Conservation (phyloP, 1,140 invertebrate species). For the Drosophila pruinosa region DNA sequence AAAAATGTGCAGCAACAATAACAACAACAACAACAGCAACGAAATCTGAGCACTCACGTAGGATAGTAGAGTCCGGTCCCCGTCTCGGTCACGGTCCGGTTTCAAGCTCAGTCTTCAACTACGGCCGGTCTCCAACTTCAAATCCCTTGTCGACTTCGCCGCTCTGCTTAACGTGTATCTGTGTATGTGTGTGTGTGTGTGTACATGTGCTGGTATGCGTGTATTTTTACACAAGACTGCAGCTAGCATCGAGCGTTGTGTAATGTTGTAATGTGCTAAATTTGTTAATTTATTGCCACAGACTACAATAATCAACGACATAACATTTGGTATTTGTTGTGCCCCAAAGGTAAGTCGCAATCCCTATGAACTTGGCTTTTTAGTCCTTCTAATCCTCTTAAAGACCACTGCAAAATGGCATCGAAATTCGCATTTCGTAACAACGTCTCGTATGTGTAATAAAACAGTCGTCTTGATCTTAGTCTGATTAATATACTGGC, state of each 20-base stretch:
- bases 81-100: conserved; percentile 14
- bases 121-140: neutral
- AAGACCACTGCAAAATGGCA: neutral
- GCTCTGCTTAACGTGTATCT: neutral
- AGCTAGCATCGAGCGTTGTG: conserved; percentile 30
- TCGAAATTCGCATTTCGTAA: neutral
- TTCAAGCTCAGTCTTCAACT: neutral
- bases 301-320: conserved; percentile 61
- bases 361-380: conserved; percentile 14
- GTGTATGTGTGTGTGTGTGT: conserved; percentile 15
- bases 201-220: conserved; percentile 11
- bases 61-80: conserved; percentile 18
- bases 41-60: conserved; percentile 23
- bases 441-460: neutral
- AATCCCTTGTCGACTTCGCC: conserved; percentile 10
- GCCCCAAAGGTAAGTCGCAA: conserved; percentile 52
- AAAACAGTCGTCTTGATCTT: conserved; percentile 5
- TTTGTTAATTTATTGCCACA: conserved; percentile 70
- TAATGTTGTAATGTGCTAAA: conserved; percentile 66
- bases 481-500: neutral
- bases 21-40: conserved; percentile 13
- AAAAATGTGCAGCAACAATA: conserved; percentile 56
- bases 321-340: conserved; percentile 53
- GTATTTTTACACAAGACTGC: conserved; percentile 20
- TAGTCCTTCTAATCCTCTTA: neutral